phyloP scores from a whole-genome alignment of 1,140 invertebrate species.

The Paraescarpia echinospica region DNA sequence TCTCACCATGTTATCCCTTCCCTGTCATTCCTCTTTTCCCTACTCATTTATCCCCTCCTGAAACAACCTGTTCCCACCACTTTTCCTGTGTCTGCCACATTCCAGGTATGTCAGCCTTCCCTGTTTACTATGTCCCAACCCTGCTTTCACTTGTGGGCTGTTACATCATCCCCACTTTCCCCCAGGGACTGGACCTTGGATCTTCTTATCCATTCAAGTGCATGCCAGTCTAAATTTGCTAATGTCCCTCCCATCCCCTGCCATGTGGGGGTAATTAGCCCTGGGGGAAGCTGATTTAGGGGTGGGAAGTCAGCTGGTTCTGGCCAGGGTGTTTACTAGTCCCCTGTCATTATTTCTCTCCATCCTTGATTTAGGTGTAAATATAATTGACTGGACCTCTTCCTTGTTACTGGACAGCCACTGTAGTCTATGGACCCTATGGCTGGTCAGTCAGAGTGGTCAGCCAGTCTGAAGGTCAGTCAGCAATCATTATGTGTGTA shows the following conservation, averaged over 20 bases:
- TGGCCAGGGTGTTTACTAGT: background rate
- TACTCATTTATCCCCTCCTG: background rate
- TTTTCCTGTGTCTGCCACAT: background rate
- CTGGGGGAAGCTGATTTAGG: background rate
- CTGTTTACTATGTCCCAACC: background rate
- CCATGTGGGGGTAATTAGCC: background rate
- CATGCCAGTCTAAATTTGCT: background rate
- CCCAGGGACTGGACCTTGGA: too few relatives aligned
- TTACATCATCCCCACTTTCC: background rate
- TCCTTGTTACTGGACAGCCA: background rate
- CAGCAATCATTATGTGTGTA: background rate
- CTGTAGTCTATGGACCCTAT: background rate
- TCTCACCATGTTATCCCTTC: background rate
- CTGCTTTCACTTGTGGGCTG: background rate
- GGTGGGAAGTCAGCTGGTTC: background rate
- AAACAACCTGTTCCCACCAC: background rate
- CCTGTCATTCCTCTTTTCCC: background rate
- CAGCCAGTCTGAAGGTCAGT: too few relatives aligned
- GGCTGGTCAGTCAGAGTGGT: background rate
- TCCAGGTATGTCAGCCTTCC: background rate
- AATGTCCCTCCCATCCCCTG: background rate
- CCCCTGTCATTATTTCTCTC: background rate
- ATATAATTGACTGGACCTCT: background rate
- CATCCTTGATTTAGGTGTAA: background rate
- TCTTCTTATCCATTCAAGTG: too few relatives aligned